These are phyloP conservation scores for Scyliorhinus canicula DNA, from an alignment of 2,797 vertebrate genomes.

Conservation along the genomic window DNA sequence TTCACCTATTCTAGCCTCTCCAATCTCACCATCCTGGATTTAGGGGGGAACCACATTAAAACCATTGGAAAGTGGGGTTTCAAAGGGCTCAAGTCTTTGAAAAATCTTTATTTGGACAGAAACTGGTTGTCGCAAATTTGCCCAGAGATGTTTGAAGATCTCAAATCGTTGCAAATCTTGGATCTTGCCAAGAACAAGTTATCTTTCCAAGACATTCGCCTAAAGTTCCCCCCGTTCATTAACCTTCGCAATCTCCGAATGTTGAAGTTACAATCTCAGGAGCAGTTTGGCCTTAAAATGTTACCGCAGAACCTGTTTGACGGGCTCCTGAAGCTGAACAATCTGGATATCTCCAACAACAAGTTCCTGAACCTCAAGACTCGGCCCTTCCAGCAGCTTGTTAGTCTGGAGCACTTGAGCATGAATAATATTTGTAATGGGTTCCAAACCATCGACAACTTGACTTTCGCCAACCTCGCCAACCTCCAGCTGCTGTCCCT, in stretches of 20 bases:
- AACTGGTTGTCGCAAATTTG: background rate
- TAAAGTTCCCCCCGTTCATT: background rate
- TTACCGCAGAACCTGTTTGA: background rate
- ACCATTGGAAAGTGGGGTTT: background rate
- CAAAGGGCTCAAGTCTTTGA: constrained; percentile 3
- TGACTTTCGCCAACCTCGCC: background rate
- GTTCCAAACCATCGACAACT: background rate
- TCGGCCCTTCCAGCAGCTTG: background rate
- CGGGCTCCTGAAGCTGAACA: background rate
- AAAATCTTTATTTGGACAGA: constrained; percentile 37
- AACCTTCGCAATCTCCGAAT: background rate
- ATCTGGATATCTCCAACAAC: background rate
- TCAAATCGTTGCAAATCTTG: constrained; percentile 29
- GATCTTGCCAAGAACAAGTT: constrained; percentile 40
- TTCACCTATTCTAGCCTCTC: constrained; percentile 7
- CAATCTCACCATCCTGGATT: constrained; percentile 6
- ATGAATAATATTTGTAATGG: background rate
- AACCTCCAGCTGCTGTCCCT: background rate
- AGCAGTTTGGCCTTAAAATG: background rate
- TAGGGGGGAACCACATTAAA: constrained; percentile 32
- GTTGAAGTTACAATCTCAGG: background rate
- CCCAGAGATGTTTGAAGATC: background rate
- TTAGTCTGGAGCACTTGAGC: background rate
- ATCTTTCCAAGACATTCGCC: background rate
- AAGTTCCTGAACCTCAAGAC: background rate